Percentiles rank a stretch among this genome's conserved stretches.
Evolutionary conservation across 2,797 vertebrate genomes (phyloP).

Genomic region (Argyrosomus regius): DNA sequence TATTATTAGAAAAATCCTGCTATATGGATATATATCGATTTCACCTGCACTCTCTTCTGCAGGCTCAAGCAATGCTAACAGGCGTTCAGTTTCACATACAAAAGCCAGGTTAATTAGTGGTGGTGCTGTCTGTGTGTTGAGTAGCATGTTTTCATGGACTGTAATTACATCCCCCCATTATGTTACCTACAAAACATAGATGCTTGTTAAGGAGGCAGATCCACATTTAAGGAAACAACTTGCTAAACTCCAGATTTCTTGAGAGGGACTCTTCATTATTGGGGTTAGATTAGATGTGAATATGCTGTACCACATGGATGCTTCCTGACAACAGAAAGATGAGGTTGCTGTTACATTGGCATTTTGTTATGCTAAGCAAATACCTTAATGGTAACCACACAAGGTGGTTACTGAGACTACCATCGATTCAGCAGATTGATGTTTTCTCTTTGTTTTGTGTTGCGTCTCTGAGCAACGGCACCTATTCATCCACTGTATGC

Average conservation of each 20-base stretch:
- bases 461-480: neutral
- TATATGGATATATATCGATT: neutral
- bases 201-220: slow-evolving; percentile 17
- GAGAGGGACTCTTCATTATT: neutral
- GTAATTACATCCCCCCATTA: slow-evolving; percentile 33
- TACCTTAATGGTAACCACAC: neutral
- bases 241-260: slow-evolving; percentile 1
- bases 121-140: slow-evolving; percentile 9
- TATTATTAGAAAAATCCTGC: neutral
- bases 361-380: slow-evolving; percentile 3
- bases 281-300: neutral
- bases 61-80: neutral
- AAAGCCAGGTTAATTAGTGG: slow-evolving; percentile 47
- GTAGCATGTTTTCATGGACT: slow-evolving; percentile 33
- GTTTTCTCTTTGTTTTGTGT: neutral
- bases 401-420: neutral
- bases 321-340: slow-evolving; percentile 11
- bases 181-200: slow-evolving; percentile 9
- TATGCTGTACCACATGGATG: neutral
- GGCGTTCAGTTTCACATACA: slow-evolving; percentile 15
- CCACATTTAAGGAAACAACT: slow-evolving; percentile 18
- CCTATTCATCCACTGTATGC: neutral
- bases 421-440: neutral
- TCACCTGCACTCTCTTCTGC: slow-evolving; percentile 1
- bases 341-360: neutral